phyloP scores from a whole-genome alignment of 2,888 invertebrate species.

The Spodoptera littoralis region DNA sequence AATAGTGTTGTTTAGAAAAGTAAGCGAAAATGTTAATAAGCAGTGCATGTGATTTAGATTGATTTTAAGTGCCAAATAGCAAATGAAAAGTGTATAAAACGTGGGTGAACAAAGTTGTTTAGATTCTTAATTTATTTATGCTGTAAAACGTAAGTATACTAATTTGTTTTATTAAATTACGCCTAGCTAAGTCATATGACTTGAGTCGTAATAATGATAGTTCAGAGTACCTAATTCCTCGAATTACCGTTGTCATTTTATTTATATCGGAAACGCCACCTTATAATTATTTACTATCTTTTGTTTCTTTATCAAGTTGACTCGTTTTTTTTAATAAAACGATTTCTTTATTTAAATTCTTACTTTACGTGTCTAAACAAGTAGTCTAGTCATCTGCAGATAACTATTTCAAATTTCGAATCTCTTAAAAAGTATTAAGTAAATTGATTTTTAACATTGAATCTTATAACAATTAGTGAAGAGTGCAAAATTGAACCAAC shows the following conservation, averaged over 20 bases:
- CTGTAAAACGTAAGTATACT: constrained; percentile 41
- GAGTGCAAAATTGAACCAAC: not conserved
- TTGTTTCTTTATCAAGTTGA: not conserved
- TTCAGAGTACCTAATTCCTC: too few species aligned
- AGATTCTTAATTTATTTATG: constrained; percentile 11
- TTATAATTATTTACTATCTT: not conserved
- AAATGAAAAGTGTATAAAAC: constrained; percentile 18
- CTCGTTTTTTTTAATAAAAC: not conserved
- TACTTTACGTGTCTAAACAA: too few species aligned
- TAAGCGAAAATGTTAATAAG: constrained; percentile 25
- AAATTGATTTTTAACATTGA: too few species aligned
- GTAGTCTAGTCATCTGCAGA: too few species aligned
- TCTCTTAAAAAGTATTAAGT: too few species aligned
- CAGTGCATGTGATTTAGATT: constrained; percentile 21
- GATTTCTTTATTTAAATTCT: too few species aligned
- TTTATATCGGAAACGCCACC: not conserved
- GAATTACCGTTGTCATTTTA: too few species aligned
- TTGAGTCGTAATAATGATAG: too few species aligned
- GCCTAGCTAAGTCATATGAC: too few species aligned
- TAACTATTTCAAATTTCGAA: too few species aligned
- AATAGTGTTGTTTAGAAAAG: constrained; percentile 16
- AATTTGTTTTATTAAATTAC: constrained; percentile 21
- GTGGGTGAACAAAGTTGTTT: constrained; percentile 37
- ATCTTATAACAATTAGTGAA: too few species aligned
- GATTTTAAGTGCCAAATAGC: constrained; percentile 25